Evolutionary conservation across 1,140 invertebrate genomes (phyloP).

Genomic region (Pseudoatta argentina): DNA sequence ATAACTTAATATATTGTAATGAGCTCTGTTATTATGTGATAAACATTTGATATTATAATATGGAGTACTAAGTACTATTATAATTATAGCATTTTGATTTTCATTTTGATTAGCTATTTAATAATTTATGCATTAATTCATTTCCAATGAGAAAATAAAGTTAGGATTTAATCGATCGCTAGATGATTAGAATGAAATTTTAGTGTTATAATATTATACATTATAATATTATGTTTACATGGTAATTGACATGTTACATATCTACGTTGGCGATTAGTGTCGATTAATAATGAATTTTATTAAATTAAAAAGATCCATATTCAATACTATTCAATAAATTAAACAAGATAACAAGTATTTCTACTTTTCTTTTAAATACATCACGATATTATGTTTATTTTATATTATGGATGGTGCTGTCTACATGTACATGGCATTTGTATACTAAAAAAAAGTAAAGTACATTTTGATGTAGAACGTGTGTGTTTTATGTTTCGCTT

Average conservation of each 20-base stretch:
- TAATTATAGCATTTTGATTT: slow-evolving; percentile 19
- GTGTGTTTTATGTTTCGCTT: slow-evolving; percentile 32
- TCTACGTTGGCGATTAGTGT: not conserved
- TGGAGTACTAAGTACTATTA: not conserved
- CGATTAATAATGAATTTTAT: not conserved
- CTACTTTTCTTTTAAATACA: not conserved
- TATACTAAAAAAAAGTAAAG: slow-evolving; percentile 19
- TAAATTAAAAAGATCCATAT: not conserved
- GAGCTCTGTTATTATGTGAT: slow-evolving; percentile 20
- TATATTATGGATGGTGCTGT: not conserved
- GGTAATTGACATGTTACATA: not conserved
- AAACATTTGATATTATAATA: slow-evolving; percentile 2
- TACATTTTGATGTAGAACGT: slow-evolving; percentile 44
- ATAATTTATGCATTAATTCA: slow-evolving; percentile 26
- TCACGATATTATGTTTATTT: not conserved
- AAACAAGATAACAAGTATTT: not conserved
- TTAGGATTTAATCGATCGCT: slow-evolving; percentile 33
- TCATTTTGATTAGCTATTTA: slow-evolving; percentile 12
- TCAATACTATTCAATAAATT: slow-evolving; percentile 2
- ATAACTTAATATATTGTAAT: not conserved
- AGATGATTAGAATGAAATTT: slow-evolving; percentile 5
- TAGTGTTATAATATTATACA: not conserved
- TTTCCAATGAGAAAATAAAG: not conserved
- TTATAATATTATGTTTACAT: not conserved
- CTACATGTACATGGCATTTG: not conserved